A percentile compares a stretch with the other conserved stretches of the same genome.
These are phyloP conservation scores for Cheilosia urbana DNA, from an alignment of 2,888 invertebrate species.

Conservation along the genomic window DNA sequence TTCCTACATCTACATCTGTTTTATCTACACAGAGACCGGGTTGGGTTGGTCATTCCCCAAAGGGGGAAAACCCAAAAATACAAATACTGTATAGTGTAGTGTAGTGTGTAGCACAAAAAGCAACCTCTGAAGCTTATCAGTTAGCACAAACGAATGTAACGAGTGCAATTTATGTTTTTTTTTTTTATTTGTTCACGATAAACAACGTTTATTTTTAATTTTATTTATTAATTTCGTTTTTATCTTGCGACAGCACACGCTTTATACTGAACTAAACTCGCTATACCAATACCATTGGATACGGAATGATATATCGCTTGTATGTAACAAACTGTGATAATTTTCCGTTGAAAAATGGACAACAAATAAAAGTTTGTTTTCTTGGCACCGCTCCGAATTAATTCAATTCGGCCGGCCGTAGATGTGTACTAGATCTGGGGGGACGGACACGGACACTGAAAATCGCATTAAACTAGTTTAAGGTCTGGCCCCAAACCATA, in stretches of 20 bases:
- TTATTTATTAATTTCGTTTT: constrained; percentile 39
- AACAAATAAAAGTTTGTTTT: constrained; percentile 12
- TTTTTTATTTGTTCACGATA: constrained; percentile 23
- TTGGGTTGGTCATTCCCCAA: constrained; percentile 24
- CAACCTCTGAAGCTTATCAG: constrained; percentile 48
- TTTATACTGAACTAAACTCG: constrained; percentile 22
- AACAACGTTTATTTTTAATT: constrained; percentile 10
- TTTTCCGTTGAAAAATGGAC: constrained; percentile 25
- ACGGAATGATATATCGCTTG: constrained; percentile 36
- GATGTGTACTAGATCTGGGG: constrained; percentile 10
- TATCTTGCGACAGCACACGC: constrained; percentile 30
- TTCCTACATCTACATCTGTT: constrained; percentile 17
- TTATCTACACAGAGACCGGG: constrained; percentile 12
- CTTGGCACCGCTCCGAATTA: constrained; percentile 53
- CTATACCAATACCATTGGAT: not conserved
- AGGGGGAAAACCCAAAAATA: constrained; percentile 37
- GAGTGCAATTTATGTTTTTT: constrained; percentile 10
- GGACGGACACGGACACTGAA: constrained; percentile 11
- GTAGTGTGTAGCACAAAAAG: constrained; percentile 17
- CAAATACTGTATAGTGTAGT: not conserved
- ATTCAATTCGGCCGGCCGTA: constrained; percentile 28
- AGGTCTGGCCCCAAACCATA: constrained; percentile 14
- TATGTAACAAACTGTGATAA: constrained; percentile 39
- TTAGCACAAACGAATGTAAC: constrained; percentile 38
- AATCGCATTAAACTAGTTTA: constrained; percentile 53